phyloP scores from a whole-genome alignment of 2,113 vertebrate species.

The Chascanopsetta lugubris region DNA sequence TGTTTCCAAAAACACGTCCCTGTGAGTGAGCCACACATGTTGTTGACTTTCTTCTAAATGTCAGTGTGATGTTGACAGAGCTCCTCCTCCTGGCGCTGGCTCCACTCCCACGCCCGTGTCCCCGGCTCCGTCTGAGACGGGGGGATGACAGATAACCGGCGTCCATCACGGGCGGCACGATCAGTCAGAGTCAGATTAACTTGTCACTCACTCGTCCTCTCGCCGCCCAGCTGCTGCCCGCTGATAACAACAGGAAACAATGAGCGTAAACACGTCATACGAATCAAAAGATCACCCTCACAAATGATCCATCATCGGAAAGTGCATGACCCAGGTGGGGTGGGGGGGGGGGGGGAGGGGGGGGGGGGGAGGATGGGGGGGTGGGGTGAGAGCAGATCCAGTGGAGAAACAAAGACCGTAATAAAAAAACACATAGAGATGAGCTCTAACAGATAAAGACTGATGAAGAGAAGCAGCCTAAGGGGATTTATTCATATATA shows the following conservation, averaged over 20 bases:
- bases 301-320: slow-evolving; percentile 54
- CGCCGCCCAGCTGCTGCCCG: slow-evolving; percentile 35
- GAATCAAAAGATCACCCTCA: slow-evolving; percentile 48
- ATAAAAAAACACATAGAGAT: slow-evolving; percentile 61
- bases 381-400: slow-evolving; percentile 46
- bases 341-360: too few species aligned
- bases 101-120: neutral
- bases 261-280: slow-evolving; percentile 54
- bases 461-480: slow-evolving; percentile 42
- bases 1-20: too few species aligned
- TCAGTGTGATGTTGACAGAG: neutral
- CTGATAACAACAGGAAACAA: slow-evolving; percentile 58
- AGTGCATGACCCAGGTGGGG: slow-evolving; percentile 26
- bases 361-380: too few species aligned
- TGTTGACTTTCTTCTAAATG: neutral
- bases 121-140: neutral
- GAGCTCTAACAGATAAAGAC: slow-evolving; percentile 60
- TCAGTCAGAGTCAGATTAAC: slow-evolving; percentile 27
- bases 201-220: slow-evolving; percentile 16
- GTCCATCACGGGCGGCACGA: slow-evolving; percentile 35
- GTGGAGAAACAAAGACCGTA: slow-evolving; percentile 50
- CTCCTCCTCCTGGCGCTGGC: neutral
- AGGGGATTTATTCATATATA: slow-evolving; percentile 31
- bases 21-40: neutral
- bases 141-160: neutral